Base-by-base conservation (phyloP, 1,140 invertebrate genomes). In the Eufriesea mexicana region DNA sequence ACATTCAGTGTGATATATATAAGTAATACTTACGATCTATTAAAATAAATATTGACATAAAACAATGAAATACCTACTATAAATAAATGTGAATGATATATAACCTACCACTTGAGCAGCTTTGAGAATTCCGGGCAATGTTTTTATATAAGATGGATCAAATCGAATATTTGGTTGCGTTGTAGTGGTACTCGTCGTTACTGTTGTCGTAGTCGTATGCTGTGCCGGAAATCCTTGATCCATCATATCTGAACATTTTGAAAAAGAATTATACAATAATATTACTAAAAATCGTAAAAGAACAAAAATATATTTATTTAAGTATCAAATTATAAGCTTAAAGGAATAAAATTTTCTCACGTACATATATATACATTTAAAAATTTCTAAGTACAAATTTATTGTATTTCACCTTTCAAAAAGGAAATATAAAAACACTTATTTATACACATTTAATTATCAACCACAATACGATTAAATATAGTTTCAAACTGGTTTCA, bases 81-180 rank as follows among this genome's bases (percentile, higher is more conserved):
- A 18, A 51, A 14, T 18, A 45, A 57, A n/a, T 12, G 5, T 0
- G 9, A 10, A 16, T 23, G n/a, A 62, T 18, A 9, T 5, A 25
- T 62, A 25, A 88, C 96, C 96, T 94, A 98, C 98, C 90, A 98
- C 96, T 96, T 97, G 96, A 0, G 94, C 95, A 83, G 96, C 94
- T 95, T 98, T 98, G 0, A 98, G 90, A 55, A 97, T 95, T 66
- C 98, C 98, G 55, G 97, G 96, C 47, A 97, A 87, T 9, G 96
- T 97, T 85, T 94, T 95, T 23, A 97, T 85, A 90, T 98, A 98
- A 4, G 94, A 93, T 8, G 95, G 94, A 92, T 98, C 97, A 92
- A 96, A 97, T 84, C 97, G 93, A 88, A 98, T 95, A 84, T 95
- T 96, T 25, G 96, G 96, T 86, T 96, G 95, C 5, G 96, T 96